phyloP scores from a whole-genome alignment of 2,888 invertebrate genomes.

The Allacma fusca region DNA sequence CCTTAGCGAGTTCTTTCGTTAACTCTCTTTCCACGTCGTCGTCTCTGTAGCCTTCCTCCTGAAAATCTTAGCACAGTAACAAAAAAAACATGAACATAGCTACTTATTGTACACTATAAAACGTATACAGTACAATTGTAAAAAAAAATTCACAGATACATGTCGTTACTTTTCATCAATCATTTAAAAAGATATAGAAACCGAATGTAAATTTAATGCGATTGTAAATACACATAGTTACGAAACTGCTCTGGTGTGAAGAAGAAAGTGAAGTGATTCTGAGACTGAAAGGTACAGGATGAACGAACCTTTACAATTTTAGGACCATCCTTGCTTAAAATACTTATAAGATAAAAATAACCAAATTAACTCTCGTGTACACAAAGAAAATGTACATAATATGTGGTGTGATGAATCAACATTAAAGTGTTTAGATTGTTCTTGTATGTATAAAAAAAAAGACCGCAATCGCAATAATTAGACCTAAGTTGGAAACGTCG shows the following conservation, averaged over 20 bases:
- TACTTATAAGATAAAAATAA: background rate
- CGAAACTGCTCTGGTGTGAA: background rate
- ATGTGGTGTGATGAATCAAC: constrained; percentile 13
- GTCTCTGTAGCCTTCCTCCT: constrained; percentile 20
- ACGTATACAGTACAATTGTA: background rate
- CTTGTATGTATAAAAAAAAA: constrained; percentile 23
- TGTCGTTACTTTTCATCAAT: constrained; percentile 7
- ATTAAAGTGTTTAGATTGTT: constrained; percentile 16
- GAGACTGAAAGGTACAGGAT: constrained; percentile 23
- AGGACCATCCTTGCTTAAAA: constrained; percentile 21
- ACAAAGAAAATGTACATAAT: background rate
- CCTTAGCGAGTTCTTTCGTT: constrained; percentile 31
- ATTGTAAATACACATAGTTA: no score
- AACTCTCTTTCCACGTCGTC: constrained; percentile 20
- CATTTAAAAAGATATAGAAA: background rate
- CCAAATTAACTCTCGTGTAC: background rate
- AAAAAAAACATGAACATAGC: background rate
- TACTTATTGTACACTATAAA: background rate
- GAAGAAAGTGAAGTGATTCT: constrained; percentile 33
- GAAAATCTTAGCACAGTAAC: background rate
- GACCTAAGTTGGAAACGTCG: constrained; percentile 20
- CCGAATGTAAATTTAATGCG: no score
- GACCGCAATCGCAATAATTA: constrained; percentile 44
- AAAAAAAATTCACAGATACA: background rate
- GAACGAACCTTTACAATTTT: constrained; percentile 18